Evolutionary conservation across 2,113 vertebrate genomes (phyloP).

Genomic region (Rhinopomastus cyanomelas): DNA sequence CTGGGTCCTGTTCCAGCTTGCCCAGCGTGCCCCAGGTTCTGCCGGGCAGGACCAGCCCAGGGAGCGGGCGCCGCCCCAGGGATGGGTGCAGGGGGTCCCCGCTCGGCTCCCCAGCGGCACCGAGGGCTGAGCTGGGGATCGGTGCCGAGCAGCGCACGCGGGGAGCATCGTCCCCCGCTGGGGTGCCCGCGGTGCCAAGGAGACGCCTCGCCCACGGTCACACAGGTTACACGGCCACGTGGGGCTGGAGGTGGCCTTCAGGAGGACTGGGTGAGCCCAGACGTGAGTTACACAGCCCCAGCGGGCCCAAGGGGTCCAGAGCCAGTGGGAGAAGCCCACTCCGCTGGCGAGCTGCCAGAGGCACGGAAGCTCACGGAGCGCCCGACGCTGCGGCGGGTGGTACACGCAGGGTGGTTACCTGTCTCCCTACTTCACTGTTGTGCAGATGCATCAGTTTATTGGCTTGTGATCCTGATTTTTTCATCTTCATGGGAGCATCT

Average conservation of each 20-base stretch:
- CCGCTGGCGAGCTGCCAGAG: neutral
- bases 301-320: slow-evolving; percentile 33
- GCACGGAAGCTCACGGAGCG: slow-evolving; percentile 8
- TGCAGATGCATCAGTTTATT: slow-evolving; percentile 99
- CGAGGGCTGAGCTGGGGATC: neutral
- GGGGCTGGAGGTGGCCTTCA: neutral
- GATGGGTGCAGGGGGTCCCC: neutral
- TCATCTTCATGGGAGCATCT: slow-evolving; percentile 98
- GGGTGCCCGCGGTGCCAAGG: neutral
- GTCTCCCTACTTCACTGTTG: slow-evolving; percentile 99
- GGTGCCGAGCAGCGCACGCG: neutral
- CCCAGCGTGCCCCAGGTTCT: neutral
- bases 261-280: neutral
- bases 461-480: slow-evolving; percentile 92
- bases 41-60: neutral
- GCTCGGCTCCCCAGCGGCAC: neutral
- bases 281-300: neutral
- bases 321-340: neutral
- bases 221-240: neutral
- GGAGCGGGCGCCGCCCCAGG: neutral
- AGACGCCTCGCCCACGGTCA: neutral
- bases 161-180: neutral
- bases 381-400: slow-evolving; percentile 51
- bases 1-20: neutral
- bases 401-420: slow-evolving; percentile 82